These are phyloP conservation scores for Petrocephalus zakoni DNA, from an alignment of 2,113 vertebrate genomes.

Conservation along the genomic window DNA sequence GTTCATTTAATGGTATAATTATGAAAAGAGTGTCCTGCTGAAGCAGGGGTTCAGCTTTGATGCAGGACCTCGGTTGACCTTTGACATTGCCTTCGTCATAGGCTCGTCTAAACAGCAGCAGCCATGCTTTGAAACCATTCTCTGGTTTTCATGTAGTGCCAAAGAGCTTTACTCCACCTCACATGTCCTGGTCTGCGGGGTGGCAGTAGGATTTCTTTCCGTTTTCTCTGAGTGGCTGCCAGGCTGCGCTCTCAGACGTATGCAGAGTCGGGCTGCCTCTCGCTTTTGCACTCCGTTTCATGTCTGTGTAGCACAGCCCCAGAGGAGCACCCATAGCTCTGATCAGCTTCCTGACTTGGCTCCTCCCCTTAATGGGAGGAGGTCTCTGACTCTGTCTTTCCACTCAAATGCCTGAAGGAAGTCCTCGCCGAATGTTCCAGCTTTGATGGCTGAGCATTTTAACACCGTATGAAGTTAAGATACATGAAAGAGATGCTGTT, in stretches of 20 bases:
- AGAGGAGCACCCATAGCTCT: not conserved
- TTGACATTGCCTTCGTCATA: not conserved
- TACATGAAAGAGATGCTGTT: constrained; percentile 16
- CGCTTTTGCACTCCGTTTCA: not conserved
- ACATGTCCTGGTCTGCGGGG: not conserved
- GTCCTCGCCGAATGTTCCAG: not conserved
- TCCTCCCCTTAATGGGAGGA: not conserved
- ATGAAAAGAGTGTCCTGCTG: not conserved
- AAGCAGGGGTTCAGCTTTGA: not conserved
- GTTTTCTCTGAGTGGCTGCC: not conserved
- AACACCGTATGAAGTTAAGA: constrained; percentile 10
- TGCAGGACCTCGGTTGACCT: not conserved
- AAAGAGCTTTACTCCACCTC: not conserved
- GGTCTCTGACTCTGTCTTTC: not conserved
- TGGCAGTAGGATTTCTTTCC: not conserved
- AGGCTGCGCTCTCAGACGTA: not conserved
- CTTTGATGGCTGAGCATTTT: constrained; percentile 8
- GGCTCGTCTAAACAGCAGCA: not conserved
- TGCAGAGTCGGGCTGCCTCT: not conserved
- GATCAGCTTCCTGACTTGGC: not conserved
- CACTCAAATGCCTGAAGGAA: not conserved
- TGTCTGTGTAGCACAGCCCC: not conserved
- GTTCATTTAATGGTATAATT: not conserved
- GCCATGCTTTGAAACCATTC: not conserved
- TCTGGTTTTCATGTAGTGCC: not conserved